Percentiles rank a stretch among this genome's conserved stretches.
Conservation (phyloP, 2,888 invertebrate species). For the Arrhopalites spinosus region DNA sequence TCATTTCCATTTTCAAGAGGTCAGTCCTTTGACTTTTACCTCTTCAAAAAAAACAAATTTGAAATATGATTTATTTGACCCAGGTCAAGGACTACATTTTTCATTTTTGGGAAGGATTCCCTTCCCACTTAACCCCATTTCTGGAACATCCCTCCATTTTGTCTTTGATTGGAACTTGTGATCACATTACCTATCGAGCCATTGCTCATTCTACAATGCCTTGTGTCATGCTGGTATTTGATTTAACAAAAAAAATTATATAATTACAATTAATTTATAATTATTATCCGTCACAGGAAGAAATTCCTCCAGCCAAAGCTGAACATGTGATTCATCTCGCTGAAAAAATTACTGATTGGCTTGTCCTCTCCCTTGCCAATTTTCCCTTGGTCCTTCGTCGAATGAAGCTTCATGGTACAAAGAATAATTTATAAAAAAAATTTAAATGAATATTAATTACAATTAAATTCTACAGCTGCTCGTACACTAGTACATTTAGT, state of each 20-base stretch:
- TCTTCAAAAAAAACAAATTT: too few relatives aligned
- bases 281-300: neutral
- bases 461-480: constrained; percentile 6
- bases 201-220: constrained; percentile 23
- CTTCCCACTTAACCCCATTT: constrained; percentile 18
- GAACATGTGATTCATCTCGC: constrained; percentile 17
- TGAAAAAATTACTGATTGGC: constrained; percentile 9
- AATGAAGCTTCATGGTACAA: constrained; percentile 16
- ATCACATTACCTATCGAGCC: constrained; percentile 23
- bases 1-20: constrained; percentile 23
- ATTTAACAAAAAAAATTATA: too few relatives aligned
- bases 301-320: constrained; percentile 10
- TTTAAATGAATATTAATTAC: neutral
- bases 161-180: constrained; percentile 29
- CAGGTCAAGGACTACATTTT: constrained; percentile 25
- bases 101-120: constrained; percentile 38
- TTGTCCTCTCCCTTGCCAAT: constrained; percentile 2
- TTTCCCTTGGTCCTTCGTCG: constrained; percentile 12
- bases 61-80: too few relatives aligned
- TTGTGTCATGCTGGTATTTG: constrained; percentile 24
- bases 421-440: neutral
- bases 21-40: neutral
- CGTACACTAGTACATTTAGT: constrained; percentile 13
- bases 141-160: constrained; percentile 20
- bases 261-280: neutral